Evolutionary conservation across 2,113 vertebrate species (phyloP), one percentile per base, ranked within the genome.

Genomic region (Mastomys coucha): DNA sequence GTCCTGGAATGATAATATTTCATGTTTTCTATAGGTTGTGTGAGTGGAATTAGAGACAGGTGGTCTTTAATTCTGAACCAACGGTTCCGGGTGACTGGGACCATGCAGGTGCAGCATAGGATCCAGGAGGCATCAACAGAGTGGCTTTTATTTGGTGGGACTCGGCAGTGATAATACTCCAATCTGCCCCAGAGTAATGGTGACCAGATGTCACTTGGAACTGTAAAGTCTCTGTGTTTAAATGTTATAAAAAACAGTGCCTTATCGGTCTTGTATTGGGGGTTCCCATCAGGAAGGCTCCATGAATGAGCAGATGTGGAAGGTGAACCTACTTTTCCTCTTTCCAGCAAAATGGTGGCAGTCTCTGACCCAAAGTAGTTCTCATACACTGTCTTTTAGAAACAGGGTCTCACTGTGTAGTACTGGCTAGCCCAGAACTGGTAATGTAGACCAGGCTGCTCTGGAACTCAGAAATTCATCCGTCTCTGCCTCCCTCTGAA

Each of bases 121-220:
- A 56, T 82, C 0, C 87, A 78, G 28, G 49, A 91, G 53, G 45
- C 9, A 81, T 33, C 63, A 6, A 58, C 67, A 69, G 28, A 20
- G 31, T 72, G 36, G 88, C 53, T 22, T 67, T 86, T 86, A 86
- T 67, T 69, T 67, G 20, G 65, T 49, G 63, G 10, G 42, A 49
- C 42, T 69, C 5, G 12, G 69, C 16, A 51, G 7, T 65, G 12
- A 16, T 70, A 53, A 88, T 45, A 77, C 88, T 90, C 81, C 72
- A 89, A 76, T 92, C 70, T 91, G 7, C 5, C 91, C 81, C 89
- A 73, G 90, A 89, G 60, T 63, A 17, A 42, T 73, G 33, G 56
- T 92, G 58, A 77, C 65, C 60, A 53, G 53, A 19, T 93, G 6
- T 60, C 84, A 90, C 39, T 80, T 31, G 63, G 89, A 95, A 92